Conservation (phyloP, 2,797 vertebrate species). For the Urosaurus nigricauda region DNA sequence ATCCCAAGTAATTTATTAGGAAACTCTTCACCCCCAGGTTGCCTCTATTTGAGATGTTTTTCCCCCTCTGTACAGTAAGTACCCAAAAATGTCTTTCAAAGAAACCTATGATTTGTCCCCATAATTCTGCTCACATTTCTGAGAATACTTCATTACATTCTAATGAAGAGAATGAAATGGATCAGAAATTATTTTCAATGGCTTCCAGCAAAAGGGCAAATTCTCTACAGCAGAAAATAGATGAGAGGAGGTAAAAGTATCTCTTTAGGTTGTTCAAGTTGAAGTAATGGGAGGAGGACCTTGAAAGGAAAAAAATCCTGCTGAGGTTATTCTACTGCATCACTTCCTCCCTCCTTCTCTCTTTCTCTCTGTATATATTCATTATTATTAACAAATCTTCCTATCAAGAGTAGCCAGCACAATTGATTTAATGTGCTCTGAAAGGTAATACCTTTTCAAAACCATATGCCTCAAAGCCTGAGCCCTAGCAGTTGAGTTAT, state of each 20-base stretch:
- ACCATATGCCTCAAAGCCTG: neutral
- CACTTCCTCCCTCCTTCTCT: neutral
- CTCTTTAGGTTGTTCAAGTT: neutral
- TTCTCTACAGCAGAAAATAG: slow-evolving; percentile 28
- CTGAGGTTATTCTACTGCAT: neutral
- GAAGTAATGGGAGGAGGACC: neutral
- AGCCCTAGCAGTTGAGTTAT: slow-evolving; percentile 38
- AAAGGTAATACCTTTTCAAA: neutral
- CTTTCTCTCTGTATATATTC: neutral
- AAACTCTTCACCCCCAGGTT: neutral
- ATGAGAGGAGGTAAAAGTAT: slow-evolving; percentile 1
- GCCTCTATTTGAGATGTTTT: rapidly evolving
- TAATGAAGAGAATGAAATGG: slow-evolving; percentile 19
- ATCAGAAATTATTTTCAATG: neutral
- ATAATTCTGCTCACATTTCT: neutral
- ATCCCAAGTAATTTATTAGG: neutral
- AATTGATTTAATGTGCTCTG: slow-evolving; percentile 28
- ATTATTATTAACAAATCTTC: neutral
- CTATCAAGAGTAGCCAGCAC: slow-evolving; percentile 2
- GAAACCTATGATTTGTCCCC: neutral
- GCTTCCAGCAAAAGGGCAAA: slow-evolving; percentile 13
- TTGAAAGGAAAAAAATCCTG: neutral
- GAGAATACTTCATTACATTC: neutral
- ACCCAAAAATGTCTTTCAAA: slow-evolving; percentile 1
- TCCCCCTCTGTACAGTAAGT: neutral